Percentiles rank a stretch among this genome's conserved stretches.
Evolutionary conservation across 2,888 invertebrate species (phyloP).

Genomic region (Drosophila bunnanda): DNA sequence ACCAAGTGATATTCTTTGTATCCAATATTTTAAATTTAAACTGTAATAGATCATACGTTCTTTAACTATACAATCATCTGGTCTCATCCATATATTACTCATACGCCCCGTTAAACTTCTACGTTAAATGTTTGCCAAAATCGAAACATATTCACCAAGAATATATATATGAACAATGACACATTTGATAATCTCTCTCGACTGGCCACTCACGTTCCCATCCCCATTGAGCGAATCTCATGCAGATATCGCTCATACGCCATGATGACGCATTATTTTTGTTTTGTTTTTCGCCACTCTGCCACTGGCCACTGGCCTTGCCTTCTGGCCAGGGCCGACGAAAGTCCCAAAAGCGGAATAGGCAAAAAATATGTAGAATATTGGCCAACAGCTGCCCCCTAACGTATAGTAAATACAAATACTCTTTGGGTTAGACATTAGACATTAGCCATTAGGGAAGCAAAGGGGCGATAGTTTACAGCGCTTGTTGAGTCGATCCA

Average conservation of each 20-base stretch:
- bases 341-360: conserved; percentile 19
- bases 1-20: background rate
- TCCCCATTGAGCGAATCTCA: conserved; percentile 42
- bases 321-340: conserved; percentile 48
- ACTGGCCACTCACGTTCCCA: conserved; percentile 51
- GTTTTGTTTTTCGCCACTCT: conserved; percentile 58
- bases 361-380: conserved; percentile 8
- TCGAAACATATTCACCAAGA: background rate
- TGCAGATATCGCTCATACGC: conserved; percentile 68
- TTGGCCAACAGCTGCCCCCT: conserved; percentile 13
- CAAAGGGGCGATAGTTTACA: conserved; percentile 65
- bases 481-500: conserved; percentile 61
- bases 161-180: conserved; percentile 1
- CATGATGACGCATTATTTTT: conserved; percentile 53
- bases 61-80: background rate
- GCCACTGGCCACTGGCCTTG: conserved; percentile 57
- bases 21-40: background rate
- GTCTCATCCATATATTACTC: conserved; percentile 6
- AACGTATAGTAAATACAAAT: conserved; percentile 7
- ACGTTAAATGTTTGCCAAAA: background rate
- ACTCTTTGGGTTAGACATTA: conserved; percentile 32
- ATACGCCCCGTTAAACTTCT: conserved; percentile 16
- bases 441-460: conserved; percentile 59
- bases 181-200: conserved; percentile 3
- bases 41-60: background rate